Evolutionary conservation across 2,113 vertebrate species (phyloP), one percentile per base, ranked within the genome.

Genomic region (Zosterops borbonicus): DNA sequence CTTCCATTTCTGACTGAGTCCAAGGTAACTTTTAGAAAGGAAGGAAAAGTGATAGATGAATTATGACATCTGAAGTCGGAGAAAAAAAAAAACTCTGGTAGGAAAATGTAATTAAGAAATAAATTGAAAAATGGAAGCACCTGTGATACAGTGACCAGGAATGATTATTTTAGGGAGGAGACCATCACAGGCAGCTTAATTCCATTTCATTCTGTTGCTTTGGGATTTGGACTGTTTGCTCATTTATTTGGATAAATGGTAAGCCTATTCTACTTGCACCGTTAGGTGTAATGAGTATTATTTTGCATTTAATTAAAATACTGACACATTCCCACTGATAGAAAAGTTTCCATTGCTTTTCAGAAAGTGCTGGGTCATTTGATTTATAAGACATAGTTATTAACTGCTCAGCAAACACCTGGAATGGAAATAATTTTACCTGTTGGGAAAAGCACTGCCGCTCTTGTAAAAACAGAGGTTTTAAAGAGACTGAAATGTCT

Each of bases 101-200:
- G 74, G 83, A 95, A 96, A 96, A 96, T 86, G 49, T 94, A 96
- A 97, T 96, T 96, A 96, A 95, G 91, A 94, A 94, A 93, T 95
- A 97, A 97, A 97, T 96, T 96, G 95, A 95, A 95, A 96, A 96
- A 90, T 2, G 12, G 76, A 94, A 96, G 56, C 92, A 96, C 92
- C 94, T 96, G 89, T 73, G 89, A 92, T 95, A 93, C 78, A 95
- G 83, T 78, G 64, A 52, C 86, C 82, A 90, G 92, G 37, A 95
- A 87, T 79, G 28, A 89, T 96, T 96, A 91, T 93, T 91, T 96
- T 82, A 37, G 33, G 41, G 65, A 42, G 35, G 46, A 79, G 87
- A 79, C 12, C 35, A 94, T 82, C 67, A 79, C 46, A 87, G 49
- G 87, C 81, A 94, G 68, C 78, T 93, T 93, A 94, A 95, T 95